Conservation (phyloP, 2,113 vertebrate species). For the Gavialis gangeticus region DNA sequence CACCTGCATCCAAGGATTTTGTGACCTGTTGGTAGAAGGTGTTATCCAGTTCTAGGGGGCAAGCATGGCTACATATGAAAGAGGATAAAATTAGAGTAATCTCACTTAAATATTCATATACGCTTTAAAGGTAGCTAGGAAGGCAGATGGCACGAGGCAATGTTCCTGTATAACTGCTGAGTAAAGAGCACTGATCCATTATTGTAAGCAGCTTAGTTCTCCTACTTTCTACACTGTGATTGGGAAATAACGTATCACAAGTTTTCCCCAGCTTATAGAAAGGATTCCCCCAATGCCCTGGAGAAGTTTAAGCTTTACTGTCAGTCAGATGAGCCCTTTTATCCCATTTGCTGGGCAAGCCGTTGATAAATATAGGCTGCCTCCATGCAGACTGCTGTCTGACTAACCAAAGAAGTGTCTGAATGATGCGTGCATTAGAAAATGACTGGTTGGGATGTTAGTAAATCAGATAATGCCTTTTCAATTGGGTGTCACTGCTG, state of each 20-base stretch:
- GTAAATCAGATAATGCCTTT: constrained; percentile 38
- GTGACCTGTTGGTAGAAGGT: too few relatives aligned
- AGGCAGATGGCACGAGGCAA: constrained; percentile 52
- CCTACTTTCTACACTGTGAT: not conserved
- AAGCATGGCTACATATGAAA: not conserved
- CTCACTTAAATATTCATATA: constrained; percentile 24
- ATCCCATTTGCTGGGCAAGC: constrained; percentile 50
- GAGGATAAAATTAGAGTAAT: not conserved
- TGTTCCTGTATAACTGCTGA: constrained; percentile 17
- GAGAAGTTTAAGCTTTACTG: constrained; percentile 67
- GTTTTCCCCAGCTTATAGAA: constrained; percentile 22
- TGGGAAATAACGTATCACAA: constrained; percentile 36
- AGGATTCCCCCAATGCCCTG: not conserved
- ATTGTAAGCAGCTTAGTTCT: constrained; percentile 50
- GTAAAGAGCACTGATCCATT: constrained; percentile 48
- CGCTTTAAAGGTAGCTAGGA: constrained; percentile 21
- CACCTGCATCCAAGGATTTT: too few relatives aligned
- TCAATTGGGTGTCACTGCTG: not conserved
- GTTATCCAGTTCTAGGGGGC: not conserved
- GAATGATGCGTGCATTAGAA: constrained; percentile 19
- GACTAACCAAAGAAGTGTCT: constrained; percentile 55
- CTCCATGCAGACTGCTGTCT: constrained; percentile 21
- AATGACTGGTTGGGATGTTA: constrained; percentile 7
- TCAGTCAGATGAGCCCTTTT: constrained; percentile 68
- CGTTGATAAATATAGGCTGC: constrained; percentile 67